These are phyloP conservation scores for Crocodylus rhombifer DNA, from an alignment of 2,797 vertebrate species.

Conservation along the genomic window DNA sequence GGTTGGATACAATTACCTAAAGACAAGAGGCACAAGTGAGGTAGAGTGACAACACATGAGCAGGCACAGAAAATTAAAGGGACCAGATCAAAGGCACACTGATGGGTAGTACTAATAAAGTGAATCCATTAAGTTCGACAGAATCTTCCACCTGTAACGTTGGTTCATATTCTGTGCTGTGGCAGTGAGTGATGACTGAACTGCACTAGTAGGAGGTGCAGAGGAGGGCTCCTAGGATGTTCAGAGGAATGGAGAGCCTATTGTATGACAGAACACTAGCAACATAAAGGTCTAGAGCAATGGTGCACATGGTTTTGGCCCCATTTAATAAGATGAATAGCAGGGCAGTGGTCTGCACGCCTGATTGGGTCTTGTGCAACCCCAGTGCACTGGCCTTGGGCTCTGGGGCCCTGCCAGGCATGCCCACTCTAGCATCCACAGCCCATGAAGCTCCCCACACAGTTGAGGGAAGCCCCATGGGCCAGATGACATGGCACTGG, in stretches of 20 bases:
- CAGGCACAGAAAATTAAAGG: background rate
- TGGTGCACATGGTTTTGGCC: no score
- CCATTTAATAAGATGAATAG: no score
- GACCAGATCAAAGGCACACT: background rate
- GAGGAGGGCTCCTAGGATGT: background rate
- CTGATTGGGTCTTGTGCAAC: no score
- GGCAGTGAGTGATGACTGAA: background rate
- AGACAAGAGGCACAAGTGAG: background rate
- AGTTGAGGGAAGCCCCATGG: no score
- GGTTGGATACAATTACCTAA: background rate
- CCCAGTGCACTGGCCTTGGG: no score
- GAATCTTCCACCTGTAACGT: accelerated
- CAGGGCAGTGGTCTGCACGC: no score
- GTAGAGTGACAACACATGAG: background rate
- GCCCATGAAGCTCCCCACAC: no score
- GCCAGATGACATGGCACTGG: no score
- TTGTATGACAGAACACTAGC: background rate
- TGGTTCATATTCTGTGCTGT: background rate
- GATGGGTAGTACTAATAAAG: background rate
- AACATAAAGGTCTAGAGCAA: background rate
- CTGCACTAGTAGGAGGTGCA: background rate
- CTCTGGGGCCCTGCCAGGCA: no score
- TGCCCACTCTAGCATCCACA: no score
- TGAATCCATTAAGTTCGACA: background rate
- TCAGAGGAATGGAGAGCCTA: background rate